Base-by-base conservation (phyloP, 2,888 invertebrate genomes). In the Philonicus albiceps region DNA sequence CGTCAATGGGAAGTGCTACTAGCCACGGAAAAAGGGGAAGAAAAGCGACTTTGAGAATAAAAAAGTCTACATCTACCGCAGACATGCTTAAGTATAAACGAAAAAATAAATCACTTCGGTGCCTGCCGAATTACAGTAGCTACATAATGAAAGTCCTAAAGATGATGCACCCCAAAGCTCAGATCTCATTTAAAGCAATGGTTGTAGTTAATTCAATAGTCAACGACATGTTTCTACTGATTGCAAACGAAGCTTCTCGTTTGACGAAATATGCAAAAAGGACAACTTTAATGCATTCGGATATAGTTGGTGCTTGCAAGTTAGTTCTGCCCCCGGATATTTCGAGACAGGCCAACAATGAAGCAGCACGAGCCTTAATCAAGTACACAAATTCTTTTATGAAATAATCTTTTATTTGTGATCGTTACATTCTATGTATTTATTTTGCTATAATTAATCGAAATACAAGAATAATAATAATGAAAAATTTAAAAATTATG, bases 241-340 rank as follows among this genome's bases (percentile, higher is more conserved):
- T 88, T 13, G 80, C 86, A 8, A 27, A 4, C 34, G 86, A 86
- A 43, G 86, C 88, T 16, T 55, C 80, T 43, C 37, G 27, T 19
- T 34, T 64, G 11, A 7, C 27, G 22, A 64, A 64, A 11, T 27
- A 64, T 7, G 64, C 81, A 3, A 86, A 87, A 3, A 72, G 86
- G 4, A 55, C 43, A 37, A 88, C 88, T 1, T 53, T 88, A 27
- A 30, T 2, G 22, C 75, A 55, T 1, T 55, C 22, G 2, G 88
- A 88, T 73, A 83, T 88, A 2, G 40, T 76, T 53, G 64, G 34
- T 4, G 86, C 86, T 19, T 64, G 76, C 6, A 85, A 83, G 27
- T 53, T 87, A 31, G 19, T 88, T 3, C 64, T 88, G n/a, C 87
- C 88, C 6, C 31, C 27, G n/a, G 34, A 73, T 27, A 22, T 88